Base-by-base conservation (phyloP, 2,113 vertebrate genomes). In the Thamnophis sirtalis region DNA sequence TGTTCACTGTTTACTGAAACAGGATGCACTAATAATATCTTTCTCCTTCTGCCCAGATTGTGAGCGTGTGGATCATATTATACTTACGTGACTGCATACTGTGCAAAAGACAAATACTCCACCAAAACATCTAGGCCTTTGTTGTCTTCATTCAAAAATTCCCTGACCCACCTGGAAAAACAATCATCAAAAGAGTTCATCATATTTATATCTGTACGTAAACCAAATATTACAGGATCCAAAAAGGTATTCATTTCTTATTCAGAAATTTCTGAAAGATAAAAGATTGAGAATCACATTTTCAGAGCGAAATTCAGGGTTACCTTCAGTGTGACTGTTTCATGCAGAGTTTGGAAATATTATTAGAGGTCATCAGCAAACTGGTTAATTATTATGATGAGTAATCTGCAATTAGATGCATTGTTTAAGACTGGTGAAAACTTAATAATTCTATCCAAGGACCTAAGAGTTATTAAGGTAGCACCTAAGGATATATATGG, bases 71-170 rank as follows among this genome's bases (percentile, higher is more conserved):
- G 19, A 92, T 19, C 22, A 28, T 0, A 63, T 19, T 95, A 86
- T 92, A 98, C 99, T 99, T 97, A 99, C 99, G 98, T 99, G 98
- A 99, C 99, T 15, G 99, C 99, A 1, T 99, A 99, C 97, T 99
- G 99, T 22, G 99, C 99, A 95, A 99, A 99, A 1, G 99, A 99
- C 58, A 99, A 98, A 96, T 99, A 99, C 80, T 99, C 99, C 97
- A 99, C 99, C 95, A 99, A 97, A 50, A 99, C 98, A 73, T 99
- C 99, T 93, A 99, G 97, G 73, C 99, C 99, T 97, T 99, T 99
- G 96, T 99, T 99, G 89, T 99, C 99, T 92, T 99, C 99, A 15
- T 99, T 99, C 96, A 99, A 96, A 98, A 99, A 99, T 95, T 99
- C 99, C 94, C 99, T 97, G 94, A 99, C 99, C 99, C 99, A 99